These are phyloP conservation scores for Microcebus ravelobensis DNA, from an alignment of 2,113 vertebrate genomes.

Conservation along the genomic window DNA sequence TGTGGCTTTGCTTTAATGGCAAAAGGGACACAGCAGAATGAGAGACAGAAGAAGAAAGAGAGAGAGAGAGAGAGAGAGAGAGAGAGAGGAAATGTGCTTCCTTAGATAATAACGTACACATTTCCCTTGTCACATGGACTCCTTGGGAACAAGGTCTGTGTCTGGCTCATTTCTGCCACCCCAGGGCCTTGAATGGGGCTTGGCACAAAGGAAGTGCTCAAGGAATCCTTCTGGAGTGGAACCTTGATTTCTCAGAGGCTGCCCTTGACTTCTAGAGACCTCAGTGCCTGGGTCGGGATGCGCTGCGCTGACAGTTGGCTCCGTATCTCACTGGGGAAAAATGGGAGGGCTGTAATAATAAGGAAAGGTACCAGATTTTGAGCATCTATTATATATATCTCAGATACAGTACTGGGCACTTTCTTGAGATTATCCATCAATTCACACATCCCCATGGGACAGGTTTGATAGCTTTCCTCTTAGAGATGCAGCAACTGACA, in stretches of 20 bases:
- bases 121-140: background rate
- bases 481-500: background rate
- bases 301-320: background rate
- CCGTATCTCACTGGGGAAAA: accelerated
- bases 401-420: background rate
- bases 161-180: background rate
- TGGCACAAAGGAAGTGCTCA: background rate
- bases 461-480: background rate
- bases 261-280: background rate
- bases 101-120: background rate
- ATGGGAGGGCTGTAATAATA: accelerated
- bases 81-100: too few species aligned
- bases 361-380: background rate
- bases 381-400: too few species aligned
- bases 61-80: background rate
- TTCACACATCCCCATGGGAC: too few species aligned
- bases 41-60: background rate
- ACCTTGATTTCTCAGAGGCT: background rate
- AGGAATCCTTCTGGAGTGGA: background rate
- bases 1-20: background rate
- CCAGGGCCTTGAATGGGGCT: background rate
- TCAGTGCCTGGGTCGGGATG: accelerated
- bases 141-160: background rate
- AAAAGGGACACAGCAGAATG: background rate
- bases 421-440: background rate